Base-by-base conservation (phyloP, 2,113 vertebrate genomes). In the Pseudorhombus dupliciocellatus region DNA sequence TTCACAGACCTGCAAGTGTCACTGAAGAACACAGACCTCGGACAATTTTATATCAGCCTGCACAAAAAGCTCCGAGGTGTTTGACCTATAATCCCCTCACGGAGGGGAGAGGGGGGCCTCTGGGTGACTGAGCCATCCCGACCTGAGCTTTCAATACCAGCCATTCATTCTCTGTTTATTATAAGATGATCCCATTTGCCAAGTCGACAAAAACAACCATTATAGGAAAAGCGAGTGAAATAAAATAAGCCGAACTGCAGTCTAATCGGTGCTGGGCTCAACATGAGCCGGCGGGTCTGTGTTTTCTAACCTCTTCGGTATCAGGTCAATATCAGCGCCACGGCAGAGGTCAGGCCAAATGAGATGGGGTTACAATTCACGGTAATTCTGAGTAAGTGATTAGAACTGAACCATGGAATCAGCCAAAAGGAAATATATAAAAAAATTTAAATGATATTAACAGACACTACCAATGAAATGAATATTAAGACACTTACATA, bases 111-210 rank as follows among this genome's bases (percentile, higher is more conserved):
- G 28, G 42, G 52, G 63, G 66, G 69, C 61, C 74, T 83, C 72
- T 77, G 79, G 77, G 76, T 84, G 77, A 84, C 61, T 79, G 55
- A 60, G 63, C 52, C 53, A 70, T 59, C 85, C 51, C 58, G 44
- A 63, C 59, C 57, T 62, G 25, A 34, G 55, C 52, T 63, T 83
- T 83, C 65, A 87, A 87, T 84, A 57, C 56, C 34, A 70, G 51
- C 73, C 66, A 85, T 80, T 81, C 71, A 73, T 69, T 64, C 28
- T 58, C 67, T 68, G 73, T 70, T 85, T 80, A 85, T 86, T 83
- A 85, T 52, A 22, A n/a, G 77, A 46, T 77, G 80, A 88, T 80
- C 77, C 80, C 69, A 55, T 52, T 25, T 58, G 77, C 69, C 70
- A 77, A 12, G 65, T 83, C 51, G 65, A 83, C 76, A 79, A 88